Evolutionary conservation across 2,888 invertebrate species (phyloP).

Genomic region (Carpatolechia fugitivella): DNA sequence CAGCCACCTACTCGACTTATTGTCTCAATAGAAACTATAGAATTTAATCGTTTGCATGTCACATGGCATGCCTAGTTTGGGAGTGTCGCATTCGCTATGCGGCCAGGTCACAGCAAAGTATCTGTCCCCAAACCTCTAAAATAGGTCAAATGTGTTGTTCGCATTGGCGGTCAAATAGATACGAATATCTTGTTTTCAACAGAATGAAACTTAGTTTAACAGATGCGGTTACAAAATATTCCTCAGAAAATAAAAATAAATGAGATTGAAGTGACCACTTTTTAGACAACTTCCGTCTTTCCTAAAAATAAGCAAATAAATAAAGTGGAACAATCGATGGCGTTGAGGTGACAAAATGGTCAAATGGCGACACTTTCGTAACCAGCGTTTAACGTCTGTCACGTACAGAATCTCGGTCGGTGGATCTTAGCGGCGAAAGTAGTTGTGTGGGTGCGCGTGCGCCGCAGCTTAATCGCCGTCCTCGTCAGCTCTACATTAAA

Average conservation of each 20-base stretch:
- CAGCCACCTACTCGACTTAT: conserved; percentile 4
- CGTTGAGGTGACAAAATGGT: conserved; percentile 21
- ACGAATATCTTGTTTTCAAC: not conserved
- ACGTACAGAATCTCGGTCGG: conserved; percentile 51
- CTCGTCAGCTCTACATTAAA: conserved; percentile 32
- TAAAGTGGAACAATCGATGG: not conserved
- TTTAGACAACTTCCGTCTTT: conserved; percentile 7
- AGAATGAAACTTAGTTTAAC: not conserved
- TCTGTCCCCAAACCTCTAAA: not conserved
- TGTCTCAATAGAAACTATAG: conserved; percentile 6
- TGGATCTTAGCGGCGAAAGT: conserved; percentile 72
- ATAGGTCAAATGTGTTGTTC: not conserved
- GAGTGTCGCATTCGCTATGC: conserved; percentile 5
- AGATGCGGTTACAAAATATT: not conserved
- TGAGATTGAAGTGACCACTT: not conserved
- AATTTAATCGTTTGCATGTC: conserved; percentile 7
- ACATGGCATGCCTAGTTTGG: conserved; percentile 6
- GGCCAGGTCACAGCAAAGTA: conserved; percentile 2
- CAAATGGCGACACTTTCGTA: conserved; percentile 43
- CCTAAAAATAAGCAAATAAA: conserved; percentile 2
- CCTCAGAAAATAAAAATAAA: not conserved
- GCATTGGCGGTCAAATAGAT: not conserved
- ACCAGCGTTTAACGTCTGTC: conserved; percentile 50
- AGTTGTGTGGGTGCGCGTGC: conserved; percentile 63
- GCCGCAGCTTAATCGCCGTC: conserved; percentile 48